A percentile compares a stretch with the other conserved stretches of the same genome.
phyloP scores from a whole-genome alignment of 2,113 vertebrate genomes.

The Tachysurus fulvidraco region DNA sequence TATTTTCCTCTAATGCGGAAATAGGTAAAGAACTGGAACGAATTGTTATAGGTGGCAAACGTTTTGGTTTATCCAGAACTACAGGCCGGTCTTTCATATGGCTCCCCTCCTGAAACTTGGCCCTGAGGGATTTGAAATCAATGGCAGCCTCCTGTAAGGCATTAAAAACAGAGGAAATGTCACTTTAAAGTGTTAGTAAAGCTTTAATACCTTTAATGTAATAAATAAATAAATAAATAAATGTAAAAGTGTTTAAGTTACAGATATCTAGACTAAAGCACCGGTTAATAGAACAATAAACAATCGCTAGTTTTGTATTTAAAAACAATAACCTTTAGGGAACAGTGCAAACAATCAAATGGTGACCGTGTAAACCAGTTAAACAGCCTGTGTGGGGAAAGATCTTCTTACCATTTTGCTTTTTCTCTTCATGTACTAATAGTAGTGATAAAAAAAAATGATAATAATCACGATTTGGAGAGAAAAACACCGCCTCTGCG shows the following conservation, averaged over 20 bases:
- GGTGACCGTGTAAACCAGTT: background rate
- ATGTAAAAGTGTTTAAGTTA: background rate
- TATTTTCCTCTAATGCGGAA: conserved; percentile 54
- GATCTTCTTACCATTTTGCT: conserved; percentile 25
- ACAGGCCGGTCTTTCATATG: conserved; percentile 59
- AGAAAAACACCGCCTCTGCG: background rate
- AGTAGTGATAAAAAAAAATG: background rate
- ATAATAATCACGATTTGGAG: background rate
- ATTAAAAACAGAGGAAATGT: background rate
- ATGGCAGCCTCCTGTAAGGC: conserved; percentile 55
- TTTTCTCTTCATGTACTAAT: background rate
- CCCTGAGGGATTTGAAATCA: conserved; percentile 71
- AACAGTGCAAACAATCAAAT: background rate
- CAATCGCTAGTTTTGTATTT: background rate
- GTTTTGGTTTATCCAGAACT: conserved; percentile 70
- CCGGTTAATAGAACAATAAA: background rate
- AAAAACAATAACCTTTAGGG: background rate
- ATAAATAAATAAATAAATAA: no score
- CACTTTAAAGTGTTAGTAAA: background rate
- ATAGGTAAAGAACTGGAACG: conserved; percentile 51
- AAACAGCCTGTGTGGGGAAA: background rate
- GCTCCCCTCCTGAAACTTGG: conserved; percentile 73
- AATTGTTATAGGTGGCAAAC: conserved; percentile 55
- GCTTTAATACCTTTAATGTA: background rate
- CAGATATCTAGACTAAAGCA: background rate